Base-by-base conservation (phyloP, 2,113 vertebrate genomes). In the Hippoglossus stenolepis region DNA sequence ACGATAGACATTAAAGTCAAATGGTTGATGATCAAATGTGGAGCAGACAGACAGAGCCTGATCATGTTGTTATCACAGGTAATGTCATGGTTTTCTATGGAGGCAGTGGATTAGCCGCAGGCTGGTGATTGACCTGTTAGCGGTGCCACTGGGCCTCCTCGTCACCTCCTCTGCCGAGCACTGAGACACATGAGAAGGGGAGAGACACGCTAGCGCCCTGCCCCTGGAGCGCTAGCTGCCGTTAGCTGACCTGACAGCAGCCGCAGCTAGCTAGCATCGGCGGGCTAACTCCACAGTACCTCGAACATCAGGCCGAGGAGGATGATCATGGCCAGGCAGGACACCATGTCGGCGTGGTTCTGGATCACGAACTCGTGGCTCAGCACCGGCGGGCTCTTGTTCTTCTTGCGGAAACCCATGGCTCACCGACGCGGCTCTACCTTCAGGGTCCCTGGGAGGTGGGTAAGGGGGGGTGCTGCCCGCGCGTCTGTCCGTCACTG, bases 331-430 rank as follows among this genome's bases (percentile, higher is more conserved):
- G 90, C 93, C 86, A 95, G 65, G 74, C 89, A 90, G 54, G 87
- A 94, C 14, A 93, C 93, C 83, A 93, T 90, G 21, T 96, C 94
- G 11, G 90, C 91, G 73, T 94, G 93, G 82, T 95, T 95, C 92
- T 95, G 94, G 93, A 94, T 93, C 78, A 96, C 74, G 85, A 96
- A 95, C 91, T 96, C 95, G 49, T 94, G 94, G 90, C 95, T 96
- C 66, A 95, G 85, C 83, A 95, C 93, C 40, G 90, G 88, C 3
- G 89, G 92, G 69, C 92, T 94, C 92, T 90, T 95, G 87, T 83
- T 93, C 89, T 95, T 95, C 92, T 95, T 95, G 56, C 93, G 89
- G 89, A 95, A 91, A 47, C 94, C 90, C 95, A 96, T 93, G 20
- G 58, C 79, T 60, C 63, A 62, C 53, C n/a, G 67, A 81, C 77